phyloP scores from a whole-genome alignment of 2,888 invertebrate genomes.

The Callimorpha dominula region DNA sequence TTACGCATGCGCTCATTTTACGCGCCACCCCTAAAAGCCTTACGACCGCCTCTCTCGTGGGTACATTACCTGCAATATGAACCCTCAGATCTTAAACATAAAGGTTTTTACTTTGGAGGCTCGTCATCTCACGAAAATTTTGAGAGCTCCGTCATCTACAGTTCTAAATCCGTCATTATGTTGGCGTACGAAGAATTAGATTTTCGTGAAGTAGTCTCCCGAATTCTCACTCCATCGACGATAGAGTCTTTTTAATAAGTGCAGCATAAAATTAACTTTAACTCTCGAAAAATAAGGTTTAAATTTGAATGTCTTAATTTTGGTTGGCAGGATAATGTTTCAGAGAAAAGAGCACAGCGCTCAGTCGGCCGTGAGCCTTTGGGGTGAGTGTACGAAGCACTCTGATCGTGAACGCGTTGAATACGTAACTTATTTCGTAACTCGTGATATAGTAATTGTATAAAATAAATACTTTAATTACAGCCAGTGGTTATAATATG shows the following conservation, averaged over 20 bases:
- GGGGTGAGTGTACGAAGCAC: slow-evolving; percentile 63
- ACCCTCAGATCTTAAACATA: slow-evolving; percentile 73
- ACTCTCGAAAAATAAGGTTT: slow-evolving; percentile 51
- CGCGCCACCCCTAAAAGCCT: slow-evolving; percentile 85
- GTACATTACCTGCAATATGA: slow-evolving; percentile 75
- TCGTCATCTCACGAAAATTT: slow-evolving; percentile 73
- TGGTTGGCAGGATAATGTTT: slow-evolving; percentile 62
- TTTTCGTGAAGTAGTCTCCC: slow-evolving; percentile 74
- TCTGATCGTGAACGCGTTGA: slow-evolving; percentile 53
- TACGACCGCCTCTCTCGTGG: slow-evolving; percentile 83
- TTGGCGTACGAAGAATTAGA: slow-evolving; percentile 80
- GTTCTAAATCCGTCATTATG: slow-evolving; percentile 84
- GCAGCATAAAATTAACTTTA: slow-evolving; percentile 56
- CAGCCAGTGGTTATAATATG: slow-evolving; percentile 34
- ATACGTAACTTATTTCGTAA: slow-evolving; percentile 79
- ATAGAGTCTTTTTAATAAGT: slow-evolving; percentile 33
- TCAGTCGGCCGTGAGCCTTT: slow-evolving; percentile 82
- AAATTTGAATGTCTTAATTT: slow-evolving; percentile 51
- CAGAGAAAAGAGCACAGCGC: slow-evolving; percentile 66
- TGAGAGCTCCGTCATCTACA: slow-evolving; percentile 73
- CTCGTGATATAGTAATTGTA: slow-evolving; percentile 40
- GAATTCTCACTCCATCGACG: slow-evolving; percentile 65
- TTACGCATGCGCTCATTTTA: slow-evolving; percentile 84
- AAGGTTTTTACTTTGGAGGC: slow-evolving; percentile 59
- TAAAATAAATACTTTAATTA: slow-evolving; percentile 24